Base-by-base conservation (phyloP, 2,888 invertebrate genomes). In the Yponomeuta sedellus region DNA sequence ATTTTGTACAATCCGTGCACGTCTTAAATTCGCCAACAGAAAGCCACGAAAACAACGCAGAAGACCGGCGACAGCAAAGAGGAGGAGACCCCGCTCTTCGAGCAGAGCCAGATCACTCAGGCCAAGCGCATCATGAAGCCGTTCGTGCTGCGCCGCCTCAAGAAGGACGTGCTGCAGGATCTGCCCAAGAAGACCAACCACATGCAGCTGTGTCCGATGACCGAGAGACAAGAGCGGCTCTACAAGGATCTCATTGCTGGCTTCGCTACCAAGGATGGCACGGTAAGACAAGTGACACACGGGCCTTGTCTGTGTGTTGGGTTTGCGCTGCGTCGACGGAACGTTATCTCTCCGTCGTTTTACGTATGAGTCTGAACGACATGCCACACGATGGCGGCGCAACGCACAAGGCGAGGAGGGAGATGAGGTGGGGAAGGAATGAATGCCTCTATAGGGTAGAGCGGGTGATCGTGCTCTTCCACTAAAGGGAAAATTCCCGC, bases 71-170 rank as follows among this genome's bases (percentile, higher is more conserved):
- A n/a, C 11, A 85, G 82, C 20, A 85, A 85, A 0, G 93, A 93
- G 11, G 94, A 94, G 10, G 93, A 94, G 52, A 82, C 93, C 22
- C 95, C 96, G 0, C 87, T 94, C n/a, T 99, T 98, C 84, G 98
- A 98, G 80, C 94, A 94, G 77, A 95, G 96, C 67, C 96, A 98
- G 82, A 96, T 99, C 61, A 94, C 94, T 16, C 97, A 98, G 76
- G 99, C 99, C 0, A 98, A 99, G 80, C 93, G 95, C 64, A 98
- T 99, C 72, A 98, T 99, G 96, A 96, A 96, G 81, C 99, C 99
- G 0, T 99, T 99, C 82, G 94, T 99, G 3, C 91, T 99, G 61
- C 92, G 99, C 20, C 92, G 99, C 67, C 88, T 98, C 63, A 99
- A 99, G 84, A 87, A 93, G 25, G 97, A 98, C 73, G 98, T 98